Base-by-base conservation (phyloP, 2,797 vertebrate genomes). In the Alca torda region DNA sequence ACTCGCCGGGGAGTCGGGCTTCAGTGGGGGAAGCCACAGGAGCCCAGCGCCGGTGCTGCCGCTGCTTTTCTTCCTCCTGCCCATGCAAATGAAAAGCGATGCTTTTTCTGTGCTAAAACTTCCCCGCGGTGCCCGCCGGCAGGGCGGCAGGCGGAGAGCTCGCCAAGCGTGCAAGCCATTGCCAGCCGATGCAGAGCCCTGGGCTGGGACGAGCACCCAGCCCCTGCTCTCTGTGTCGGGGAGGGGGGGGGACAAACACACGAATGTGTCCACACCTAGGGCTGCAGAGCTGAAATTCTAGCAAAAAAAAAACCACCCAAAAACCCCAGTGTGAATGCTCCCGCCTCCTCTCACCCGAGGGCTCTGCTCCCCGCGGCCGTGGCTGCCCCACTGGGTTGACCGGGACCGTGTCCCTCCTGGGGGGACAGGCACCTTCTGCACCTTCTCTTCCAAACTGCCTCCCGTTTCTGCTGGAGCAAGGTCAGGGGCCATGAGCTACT, bases 351-450 rank as follows among this genome's bases (percentile, higher is more conserved):
- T 31, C 5, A 2, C 26, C 43, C 7, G 8, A 16, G 37, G 53
- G 75, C 60, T 70, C 48, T 26, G 43, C 9, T 67, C 43, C 79
- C 41, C 4, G 0, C 0, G 24, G 54, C 70, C 2, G 4, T 39
- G 19, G 39, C n/a, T 63, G 73, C 51, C 68, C 70, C 11, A 15
- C 33, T 1, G 16, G 30, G 21, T 35, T 43, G 53, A 19, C 16
- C 31, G 4, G 41, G 15, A 39, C 45, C 1, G 1, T 31, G 69
- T 30, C 17, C 16, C 35, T 68, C 65, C 35, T 0, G 2, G 39
- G 8, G 35, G 63, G 3, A 48, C 59, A 41, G 72, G 45, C 51
- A 56, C 72, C n/a, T 65, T 41, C 86, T 84, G n/a, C 41, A 31
- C 50, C 67, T 84, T 48, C 54, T 46, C 30, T 46, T 63, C 48